phyloP scores from a whole-genome alignment of 1,140 invertebrate genomes.

The Eubasilissa regina region DNA sequence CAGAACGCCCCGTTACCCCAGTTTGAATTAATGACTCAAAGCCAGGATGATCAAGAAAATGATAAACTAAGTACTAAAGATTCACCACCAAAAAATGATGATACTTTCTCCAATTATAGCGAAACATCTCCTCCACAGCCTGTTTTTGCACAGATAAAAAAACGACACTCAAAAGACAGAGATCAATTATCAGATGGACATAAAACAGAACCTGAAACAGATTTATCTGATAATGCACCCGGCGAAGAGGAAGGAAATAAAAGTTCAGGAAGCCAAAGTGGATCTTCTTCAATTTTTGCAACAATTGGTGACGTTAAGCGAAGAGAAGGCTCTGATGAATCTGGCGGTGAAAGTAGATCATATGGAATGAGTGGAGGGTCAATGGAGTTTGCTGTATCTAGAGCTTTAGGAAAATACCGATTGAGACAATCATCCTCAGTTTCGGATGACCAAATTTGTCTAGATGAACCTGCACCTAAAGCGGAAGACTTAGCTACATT shows the following conservation, averaged over 20 bases:
- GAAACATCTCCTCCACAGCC: conserved; percentile 52
- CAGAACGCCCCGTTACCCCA: conserved; percentile 50
- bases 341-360: conserved; percentile 74
- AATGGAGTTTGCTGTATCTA: conserved; percentile 88
- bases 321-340: conserved; percentile 73
- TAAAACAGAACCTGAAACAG: conserved; percentile 72
- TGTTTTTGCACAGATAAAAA: conserved; percentile 68
- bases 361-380: conserved; percentile 67
- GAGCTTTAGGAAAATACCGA: conserved; percentile 86
- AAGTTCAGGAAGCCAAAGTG: conserved; percentile 74
- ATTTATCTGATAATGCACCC: conserved; percentile 73
- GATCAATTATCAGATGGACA: conserved; percentile 69
- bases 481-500: conserved; percentile 65
- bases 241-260: conserved; percentile 78
- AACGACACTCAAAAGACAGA: conserved; percentile 65
- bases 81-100: conserved; percentile 45
- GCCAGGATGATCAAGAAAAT: conserved; percentile 54
- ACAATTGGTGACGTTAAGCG: conserved; percentile 83
- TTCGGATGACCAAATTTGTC: conserved; percentile 76
- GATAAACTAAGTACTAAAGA: conserved; percentile 58
- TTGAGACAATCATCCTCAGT: conserved; percentile 81
- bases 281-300: conserved; percentile 78
- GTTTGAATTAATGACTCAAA: conserved; percentile 59
- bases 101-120: conserved; percentile 28
- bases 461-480: conserved; percentile 71